Conservation (phyloP, 2,113 vertebrate genomes). For the Onychorhynchus coronatus region DNA sequence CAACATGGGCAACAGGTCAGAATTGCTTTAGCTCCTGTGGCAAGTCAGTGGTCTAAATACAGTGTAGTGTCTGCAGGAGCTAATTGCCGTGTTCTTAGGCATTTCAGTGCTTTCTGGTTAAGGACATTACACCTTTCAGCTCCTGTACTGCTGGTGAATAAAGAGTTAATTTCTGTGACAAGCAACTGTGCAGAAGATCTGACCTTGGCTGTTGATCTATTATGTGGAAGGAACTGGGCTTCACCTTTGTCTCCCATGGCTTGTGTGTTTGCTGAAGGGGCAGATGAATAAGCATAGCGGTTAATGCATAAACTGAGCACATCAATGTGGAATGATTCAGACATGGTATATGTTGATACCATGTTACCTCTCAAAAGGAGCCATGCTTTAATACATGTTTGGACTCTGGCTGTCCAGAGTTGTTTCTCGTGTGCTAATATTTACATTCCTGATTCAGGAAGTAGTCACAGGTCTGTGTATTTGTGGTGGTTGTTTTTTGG, state of each 20-base stretch:
- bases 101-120: neutral
- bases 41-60: neutral
- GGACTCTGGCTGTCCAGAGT: constrained; percentile 28
- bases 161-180: neutral
- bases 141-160: neutral
- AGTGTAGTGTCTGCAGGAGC: neutral
- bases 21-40: neutral
- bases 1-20: neutral
- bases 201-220: neutral
- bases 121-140: neutral
- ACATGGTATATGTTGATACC: neutral
- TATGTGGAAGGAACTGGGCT: neutral
- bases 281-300: constrained; percentile 1
- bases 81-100: neutral
- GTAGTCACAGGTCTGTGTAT: neutral
- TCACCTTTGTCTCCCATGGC: neutral
- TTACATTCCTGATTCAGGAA: constrained; percentile 32
- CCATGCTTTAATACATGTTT: neutral
- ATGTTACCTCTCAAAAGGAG: neutral
- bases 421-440: constrained; percentile 8
- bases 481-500: neutral
- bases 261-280: neutral
- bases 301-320: constrained; percentile 22
- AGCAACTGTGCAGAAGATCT: neutral
- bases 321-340: neutral